phyloP scores from a whole-genome alignment of 1,140 invertebrate genomes.

The Formica exsecta region DNA sequence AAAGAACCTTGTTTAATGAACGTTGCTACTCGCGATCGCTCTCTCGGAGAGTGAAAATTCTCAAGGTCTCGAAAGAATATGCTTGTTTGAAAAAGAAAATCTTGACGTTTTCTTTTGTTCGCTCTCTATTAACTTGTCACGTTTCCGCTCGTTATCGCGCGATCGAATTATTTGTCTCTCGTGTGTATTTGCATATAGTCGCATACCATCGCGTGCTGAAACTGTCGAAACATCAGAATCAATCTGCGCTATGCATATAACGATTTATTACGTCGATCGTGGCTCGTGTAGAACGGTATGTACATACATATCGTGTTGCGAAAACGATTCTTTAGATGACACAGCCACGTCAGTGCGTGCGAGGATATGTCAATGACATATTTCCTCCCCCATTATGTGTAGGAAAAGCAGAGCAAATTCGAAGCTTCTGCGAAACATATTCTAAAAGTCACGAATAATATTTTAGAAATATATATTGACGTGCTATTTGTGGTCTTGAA shows the following conservation, averaged over 20 bases:
- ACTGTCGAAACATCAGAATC: background rate
- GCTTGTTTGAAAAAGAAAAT: too few species aligned
- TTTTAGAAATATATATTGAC: background rate
- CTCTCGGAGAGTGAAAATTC: background rate
- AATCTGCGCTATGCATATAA: background rate
- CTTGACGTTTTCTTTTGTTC: too few species aligned
- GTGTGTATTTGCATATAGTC: background rate
- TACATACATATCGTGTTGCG: background rate
- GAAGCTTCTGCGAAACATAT: background rate
- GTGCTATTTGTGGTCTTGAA: too few species aligned
- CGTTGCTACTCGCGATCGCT: background rate
- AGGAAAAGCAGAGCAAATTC: background rate
- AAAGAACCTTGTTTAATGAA: too few species aligned
- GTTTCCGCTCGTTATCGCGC: background rate
- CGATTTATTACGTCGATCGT: background rate
- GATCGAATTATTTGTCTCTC: background rate
- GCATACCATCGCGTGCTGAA: background rate
- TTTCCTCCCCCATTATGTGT: background rate
- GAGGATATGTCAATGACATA: background rate
- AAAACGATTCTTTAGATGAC: background rate
- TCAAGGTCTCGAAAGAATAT: background rate
- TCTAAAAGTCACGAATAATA: background rate
- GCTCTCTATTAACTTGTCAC: background rate
- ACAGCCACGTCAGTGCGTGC: background rate
- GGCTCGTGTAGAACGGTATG: background rate